These are phyloP conservation scores for Rattus rattus DNA, from an alignment of 2,113 vertebrate genomes.

Conservation along the genomic window DNA sequence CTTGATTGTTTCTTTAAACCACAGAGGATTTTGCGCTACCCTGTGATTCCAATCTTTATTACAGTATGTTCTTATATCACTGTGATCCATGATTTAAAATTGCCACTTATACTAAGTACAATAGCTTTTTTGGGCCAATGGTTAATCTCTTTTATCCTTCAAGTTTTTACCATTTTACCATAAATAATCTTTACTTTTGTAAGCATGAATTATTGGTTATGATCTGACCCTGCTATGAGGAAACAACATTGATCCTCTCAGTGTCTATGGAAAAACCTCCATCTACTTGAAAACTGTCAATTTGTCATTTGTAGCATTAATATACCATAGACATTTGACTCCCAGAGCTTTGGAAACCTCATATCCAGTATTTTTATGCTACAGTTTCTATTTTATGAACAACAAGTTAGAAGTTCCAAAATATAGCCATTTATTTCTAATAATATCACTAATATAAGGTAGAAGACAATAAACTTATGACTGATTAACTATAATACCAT, in stretches of 20 bases:
- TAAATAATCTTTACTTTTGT: not conserved
- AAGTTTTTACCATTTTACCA: not conserved
- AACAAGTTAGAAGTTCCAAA: constrained; percentile 27
- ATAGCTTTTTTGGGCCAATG: not conserved
- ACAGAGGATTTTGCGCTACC: not conserved
- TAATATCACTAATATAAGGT: not conserved
- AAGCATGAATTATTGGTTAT: not conserved
- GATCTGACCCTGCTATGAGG: not conserved
- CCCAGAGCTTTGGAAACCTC: not conserved
- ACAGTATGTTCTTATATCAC: not conserved
- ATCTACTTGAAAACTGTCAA: not conserved
- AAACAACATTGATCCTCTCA: not conserved
- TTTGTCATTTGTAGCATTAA: not conserved
- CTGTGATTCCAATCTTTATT: not conserved
- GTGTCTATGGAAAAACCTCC: not conserved
- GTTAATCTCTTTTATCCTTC: not conserved
- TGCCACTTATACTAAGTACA: not conserved
- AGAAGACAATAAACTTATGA: not conserved
- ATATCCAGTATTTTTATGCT: not conserved
- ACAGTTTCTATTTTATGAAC: not conserved
- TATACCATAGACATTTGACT: not conserved
- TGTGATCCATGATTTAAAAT: not conserved
- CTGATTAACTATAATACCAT: not conserved
- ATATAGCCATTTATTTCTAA: not conserved
- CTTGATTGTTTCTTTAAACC: not conserved